Evolutionary conservation across 2,113 vertebrate genomes (phyloP).

Genomic region (Macroglossus sobrinus): DNA sequence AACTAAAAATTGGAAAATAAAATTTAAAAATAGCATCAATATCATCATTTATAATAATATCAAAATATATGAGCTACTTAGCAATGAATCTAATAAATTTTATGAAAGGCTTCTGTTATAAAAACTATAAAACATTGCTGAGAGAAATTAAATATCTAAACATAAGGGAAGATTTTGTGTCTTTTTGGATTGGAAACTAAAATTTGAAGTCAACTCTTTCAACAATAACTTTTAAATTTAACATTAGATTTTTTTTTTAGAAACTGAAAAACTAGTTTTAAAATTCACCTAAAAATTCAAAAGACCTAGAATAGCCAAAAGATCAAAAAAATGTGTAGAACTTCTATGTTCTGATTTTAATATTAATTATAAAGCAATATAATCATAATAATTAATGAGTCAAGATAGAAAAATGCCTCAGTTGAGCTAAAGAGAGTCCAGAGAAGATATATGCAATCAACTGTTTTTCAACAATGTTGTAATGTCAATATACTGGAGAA

Average conservation of each 20-base stretch:
- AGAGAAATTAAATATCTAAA: neutral
- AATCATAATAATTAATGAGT: neutral
- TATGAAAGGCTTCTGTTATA: neutral
- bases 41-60: neutral
- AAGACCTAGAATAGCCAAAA: neutral
- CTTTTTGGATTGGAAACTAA: neutral
- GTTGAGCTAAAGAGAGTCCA: neutral
- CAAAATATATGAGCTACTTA: neutral
- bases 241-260: neutral
- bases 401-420: neutral
- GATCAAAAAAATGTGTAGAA: neutral
- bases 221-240: neutral
- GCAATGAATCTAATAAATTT: neutral
- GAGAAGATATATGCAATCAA: neutral
- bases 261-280: neutral
- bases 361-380: neutral
- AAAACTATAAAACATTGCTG: neutral
- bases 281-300: neutral
- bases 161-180: neutral
- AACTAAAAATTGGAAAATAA: neutral
- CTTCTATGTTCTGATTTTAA: neutral
- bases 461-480: neutral
- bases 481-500: neutral
- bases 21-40: neutral
- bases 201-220: neutral